Percentiles rank a stretch among this genome's conserved stretches.
These are phyloP conservation scores for Aleiodes testaceus DNA, from an alignment of 2,888 invertebrate genomes.

Conservation along the genomic window DNA sequence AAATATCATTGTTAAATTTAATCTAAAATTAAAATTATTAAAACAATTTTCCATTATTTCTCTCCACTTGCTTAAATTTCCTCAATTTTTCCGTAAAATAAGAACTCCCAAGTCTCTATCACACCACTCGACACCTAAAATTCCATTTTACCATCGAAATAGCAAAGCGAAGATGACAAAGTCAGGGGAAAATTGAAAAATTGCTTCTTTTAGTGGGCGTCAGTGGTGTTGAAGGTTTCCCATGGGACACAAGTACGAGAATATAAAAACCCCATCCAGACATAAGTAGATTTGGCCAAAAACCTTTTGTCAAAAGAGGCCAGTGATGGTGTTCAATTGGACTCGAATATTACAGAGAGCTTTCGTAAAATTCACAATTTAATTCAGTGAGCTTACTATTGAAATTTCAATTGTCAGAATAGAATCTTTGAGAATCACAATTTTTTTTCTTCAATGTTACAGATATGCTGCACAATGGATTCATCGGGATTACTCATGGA, in stretches of 20 bases:
- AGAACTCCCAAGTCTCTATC: conserved; percentile 12
- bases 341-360: conserved; percentile 48
- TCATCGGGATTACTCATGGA: conserved; percentile 68
- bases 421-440: no score
- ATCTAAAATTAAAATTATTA: no score
- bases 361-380: conserved; percentile 54
- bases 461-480: conserved; percentile 67
- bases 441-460: neutral
- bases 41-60: no score
- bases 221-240: conserved; percentile 52
- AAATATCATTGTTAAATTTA: no score
- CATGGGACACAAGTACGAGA: conserved; percentile 54
- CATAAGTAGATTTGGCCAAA: conserved; percentile 67
- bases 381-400: conserved; percentile 44
- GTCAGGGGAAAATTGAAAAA: conserved; percentile 72
- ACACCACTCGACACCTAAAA: conserved; percentile 62
- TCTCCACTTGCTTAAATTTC: neutral
- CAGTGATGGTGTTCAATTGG: conserved; percentile 51
- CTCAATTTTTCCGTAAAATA: conserved; percentile 4
- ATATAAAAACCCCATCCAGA: conserved; percentile 55
- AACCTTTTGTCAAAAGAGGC: conserved; percentile 58
- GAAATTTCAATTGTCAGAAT: conserved; percentile 19
- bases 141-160: conserved; percentile 70
- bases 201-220: conserved; percentile 65
- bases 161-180: conserved; percentile 72